phyloP scores from a whole-genome alignment of 2,797 vertebrate species.

The Melanogrammus aeglefinus region DNA sequence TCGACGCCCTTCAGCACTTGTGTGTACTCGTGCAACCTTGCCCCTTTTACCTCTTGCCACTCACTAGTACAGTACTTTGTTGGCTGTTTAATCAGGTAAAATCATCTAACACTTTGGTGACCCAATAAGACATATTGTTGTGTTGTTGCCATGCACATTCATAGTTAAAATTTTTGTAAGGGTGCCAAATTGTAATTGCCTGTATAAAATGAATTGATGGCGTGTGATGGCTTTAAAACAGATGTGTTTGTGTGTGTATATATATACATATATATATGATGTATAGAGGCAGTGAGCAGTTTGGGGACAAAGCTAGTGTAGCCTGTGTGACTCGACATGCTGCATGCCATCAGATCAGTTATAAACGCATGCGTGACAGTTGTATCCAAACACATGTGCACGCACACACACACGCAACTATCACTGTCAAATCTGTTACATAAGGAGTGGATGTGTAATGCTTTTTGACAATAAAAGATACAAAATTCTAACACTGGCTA shows the following conservation, averaged over 20 bases:
- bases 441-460: slow-evolving; percentile 76
- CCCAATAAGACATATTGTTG: slow-evolving; percentile 2
- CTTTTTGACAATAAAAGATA: slow-evolving; percentile 94
- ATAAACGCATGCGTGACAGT: slow-evolving; percentile 83
- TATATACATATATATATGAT: not conserved
- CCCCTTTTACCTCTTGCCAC: not conserved
- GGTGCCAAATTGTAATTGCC: slow-evolving; percentile 9
- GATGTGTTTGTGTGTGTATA: not conserved
- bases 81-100: not conserved
- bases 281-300: not conserved
- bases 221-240: not conserved
- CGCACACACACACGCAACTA: slow-evolving; percentile 31
- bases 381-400: slow-evolving; percentile 41
- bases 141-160: not conserved
- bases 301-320: slow-evolving; percentile 46
- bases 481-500: slow-evolving; percentile 78
- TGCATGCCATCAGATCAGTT: slow-evolving; percentile 80
- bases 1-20: not conserved
- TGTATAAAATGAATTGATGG: not conserved
- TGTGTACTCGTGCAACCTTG: not conserved
- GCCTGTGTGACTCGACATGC: slow-evolving; percentile 80
- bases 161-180: not conserved
- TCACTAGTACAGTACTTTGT: not conserved
- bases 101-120: not conserved
- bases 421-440: slow-evolving; percentile 77